These are phyloP conservation scores for Solenopsis invicta DNA, from an alignment of 1,140 invertebrate species.

Conservation along the genomic window DNA sequence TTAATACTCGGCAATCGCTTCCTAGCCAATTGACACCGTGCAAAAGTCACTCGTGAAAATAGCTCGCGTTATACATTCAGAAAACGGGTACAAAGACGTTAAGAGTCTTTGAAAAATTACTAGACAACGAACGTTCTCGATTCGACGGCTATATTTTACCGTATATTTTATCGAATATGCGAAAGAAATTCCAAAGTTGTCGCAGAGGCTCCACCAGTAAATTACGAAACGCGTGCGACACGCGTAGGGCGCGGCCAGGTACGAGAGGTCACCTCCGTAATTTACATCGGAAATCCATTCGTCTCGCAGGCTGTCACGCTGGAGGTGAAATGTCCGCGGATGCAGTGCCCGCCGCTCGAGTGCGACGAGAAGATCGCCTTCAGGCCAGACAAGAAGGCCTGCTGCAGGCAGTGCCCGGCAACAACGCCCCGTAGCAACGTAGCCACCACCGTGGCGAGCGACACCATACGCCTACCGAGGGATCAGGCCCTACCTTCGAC, in stretches of 20 bases:
- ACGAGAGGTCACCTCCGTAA: neutral
- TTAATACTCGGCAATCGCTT: slow-evolving; percentile 28
- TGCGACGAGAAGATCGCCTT: slow-evolving; percentile 92
- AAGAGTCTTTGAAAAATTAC: neutral
- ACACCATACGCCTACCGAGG: slow-evolving; percentile 73
- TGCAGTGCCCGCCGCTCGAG: slow-evolving; percentile 91
- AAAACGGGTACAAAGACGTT: neutral
- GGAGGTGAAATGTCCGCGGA: slow-evolving; percentile 91
- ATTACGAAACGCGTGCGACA: neutral
- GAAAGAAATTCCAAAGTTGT: neutral
- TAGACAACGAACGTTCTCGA: neutral
- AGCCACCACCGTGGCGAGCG: slow-evolving; percentile 71
- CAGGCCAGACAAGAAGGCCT: slow-evolving; percentile 91
- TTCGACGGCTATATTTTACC: neutral
- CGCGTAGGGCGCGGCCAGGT: neutral
- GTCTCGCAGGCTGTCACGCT: slow-evolving; percentile 88
- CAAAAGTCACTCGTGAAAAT: slow-evolving; percentile 18
- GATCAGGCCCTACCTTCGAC: slow-evolving; percentile 80
- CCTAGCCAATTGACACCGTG: slow-evolving; percentile 25
- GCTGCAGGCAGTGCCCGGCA: slow-evolving; percentile 92
- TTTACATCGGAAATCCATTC: slow-evolving; percentile 57
- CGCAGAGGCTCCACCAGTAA: no score
- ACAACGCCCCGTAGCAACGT: slow-evolving; percentile 84
- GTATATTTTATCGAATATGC: neutral
- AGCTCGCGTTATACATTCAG: neutral